These are phyloP conservation scores for Micromussa lordhowensis DNA, from an alignment of 92 coral and sea anemone genomes.

Conservation along the genomic window DNA sequence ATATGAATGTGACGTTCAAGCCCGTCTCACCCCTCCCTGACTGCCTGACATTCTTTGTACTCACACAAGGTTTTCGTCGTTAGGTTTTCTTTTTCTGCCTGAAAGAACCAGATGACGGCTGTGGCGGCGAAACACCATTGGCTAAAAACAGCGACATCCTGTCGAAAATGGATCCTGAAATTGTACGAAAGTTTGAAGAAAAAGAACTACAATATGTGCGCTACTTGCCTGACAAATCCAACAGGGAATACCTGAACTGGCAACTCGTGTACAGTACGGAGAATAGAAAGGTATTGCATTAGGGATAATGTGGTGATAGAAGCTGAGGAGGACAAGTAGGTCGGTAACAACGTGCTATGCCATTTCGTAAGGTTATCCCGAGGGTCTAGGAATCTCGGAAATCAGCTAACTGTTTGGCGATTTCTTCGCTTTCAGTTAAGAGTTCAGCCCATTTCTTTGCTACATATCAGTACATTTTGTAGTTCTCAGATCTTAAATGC, in stretches of 20 bases:
- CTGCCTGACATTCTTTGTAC: neutral
- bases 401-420: too few species aligned
- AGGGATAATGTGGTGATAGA: too few species aligned
- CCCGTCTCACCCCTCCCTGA: neutral
- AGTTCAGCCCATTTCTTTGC: too few species aligned
- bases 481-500: too few species aligned
- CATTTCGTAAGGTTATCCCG: too few species aligned
- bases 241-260: constrained; percentile 6
- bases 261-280: constrained; percentile 10
- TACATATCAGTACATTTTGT: too few species aligned
- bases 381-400: too few species aligned
- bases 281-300: neutral
- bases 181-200: constrained; percentile 61
- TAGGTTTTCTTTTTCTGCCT: constrained; percentile 60
- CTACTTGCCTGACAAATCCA: constrained; percentile 45
- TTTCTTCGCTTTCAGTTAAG: too few species aligned
- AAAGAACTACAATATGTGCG: constrained; percentile 55
- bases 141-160: constrained; percentile 55
- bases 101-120: constrained; percentile 45
- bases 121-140: constrained; percentile 78
- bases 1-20: neutral
- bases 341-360: too few species aligned
- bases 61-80: neutral
- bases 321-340: too few species aligned
- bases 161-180: constrained; percentile 56